Evolutionary conservation across 2,888 invertebrate species (phyloP).

Genomic region (Hipparchia semele): DNA sequence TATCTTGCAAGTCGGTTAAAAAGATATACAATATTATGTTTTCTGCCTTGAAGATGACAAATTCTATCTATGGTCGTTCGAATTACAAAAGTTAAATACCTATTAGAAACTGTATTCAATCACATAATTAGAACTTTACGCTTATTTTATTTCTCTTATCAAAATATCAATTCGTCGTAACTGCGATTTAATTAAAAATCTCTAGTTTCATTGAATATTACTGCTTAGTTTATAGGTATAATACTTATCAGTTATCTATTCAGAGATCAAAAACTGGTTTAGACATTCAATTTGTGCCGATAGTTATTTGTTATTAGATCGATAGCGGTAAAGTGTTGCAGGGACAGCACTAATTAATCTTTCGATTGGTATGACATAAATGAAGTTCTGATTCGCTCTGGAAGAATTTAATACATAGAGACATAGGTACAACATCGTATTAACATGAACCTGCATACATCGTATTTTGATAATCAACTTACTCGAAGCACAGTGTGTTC

Average conservation of each 20-base stretch:
- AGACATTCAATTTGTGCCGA: slow-evolving; percentile 68
- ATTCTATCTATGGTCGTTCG: neutral
- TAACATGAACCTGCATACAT: neutral
- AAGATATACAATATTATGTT: no score
- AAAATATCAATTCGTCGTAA: slow-evolving; percentile 17
- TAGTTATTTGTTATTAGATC: slow-evolving; percentile 69
- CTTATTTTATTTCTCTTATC: slow-evolving; percentile 45
- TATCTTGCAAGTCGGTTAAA: no score
- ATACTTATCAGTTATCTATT: slow-evolving; percentile 44
- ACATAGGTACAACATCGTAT: no score
- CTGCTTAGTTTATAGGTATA: neutral
- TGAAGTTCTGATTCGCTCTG: slow-evolving; percentile 51
- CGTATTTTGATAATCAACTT: neutral
- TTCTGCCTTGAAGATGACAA: no score
- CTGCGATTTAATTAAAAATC: slow-evolving; percentile 21
- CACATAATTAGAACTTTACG: slow-evolving; percentile 43
- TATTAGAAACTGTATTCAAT: neutral
- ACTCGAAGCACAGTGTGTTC: neutral
- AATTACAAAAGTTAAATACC: neutral
- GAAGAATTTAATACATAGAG: neutral
- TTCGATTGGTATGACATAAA: slow-evolving; percentile 66
- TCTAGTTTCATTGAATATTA: slow-evolving; percentile 14
- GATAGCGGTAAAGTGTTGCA: slow-evolving; percentile 72
- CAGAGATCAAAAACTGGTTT: slow-evolving; percentile 59
- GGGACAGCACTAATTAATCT: slow-evolving; percentile 79